A percentile compares a stretch with the other conserved stretches of the same genome.
Evolutionary conservation across 2,888 invertebrate species (phyloP).

Genomic region (Digitonthophagus gazella): DNA sequence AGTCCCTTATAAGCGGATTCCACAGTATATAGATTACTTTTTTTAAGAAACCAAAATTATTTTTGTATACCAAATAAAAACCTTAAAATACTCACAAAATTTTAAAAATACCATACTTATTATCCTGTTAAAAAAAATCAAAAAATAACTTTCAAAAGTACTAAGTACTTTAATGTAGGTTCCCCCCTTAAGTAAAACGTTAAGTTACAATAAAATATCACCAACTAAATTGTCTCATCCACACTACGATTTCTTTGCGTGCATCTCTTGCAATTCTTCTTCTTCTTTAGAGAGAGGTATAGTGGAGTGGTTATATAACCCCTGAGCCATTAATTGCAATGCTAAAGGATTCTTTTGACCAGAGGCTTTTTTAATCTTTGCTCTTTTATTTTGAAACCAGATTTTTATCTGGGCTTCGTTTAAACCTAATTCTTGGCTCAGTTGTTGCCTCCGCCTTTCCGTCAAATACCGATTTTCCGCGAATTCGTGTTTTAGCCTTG

Average conservation of each 20-base stretch:
- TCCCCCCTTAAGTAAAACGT: neutral
- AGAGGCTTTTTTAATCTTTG: constrained; percentile 91
- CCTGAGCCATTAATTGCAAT: constrained; percentile 90
- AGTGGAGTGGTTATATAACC: constrained; percentile 86
- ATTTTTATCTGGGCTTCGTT: constrained; percentile 98
- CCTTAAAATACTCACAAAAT: no score
- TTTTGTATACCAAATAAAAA: no score
- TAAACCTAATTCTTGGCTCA: constrained; percentile 87
- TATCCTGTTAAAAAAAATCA: no score
- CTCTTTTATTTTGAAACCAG: constrained; percentile 96
- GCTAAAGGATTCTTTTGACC: constrained; percentile 85
- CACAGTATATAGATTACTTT: no score
- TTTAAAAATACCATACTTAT: no score
- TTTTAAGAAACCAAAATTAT: no score
- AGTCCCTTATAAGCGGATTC: no score
- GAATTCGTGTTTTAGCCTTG: constrained; percentile 90
- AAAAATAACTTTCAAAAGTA: no score
- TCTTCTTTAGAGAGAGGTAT: constrained; percentile 76
- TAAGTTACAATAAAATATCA: neutral
- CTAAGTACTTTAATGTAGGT: no score
- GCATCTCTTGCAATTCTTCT: constrained; percentile 65
- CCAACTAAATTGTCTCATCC: neutral
- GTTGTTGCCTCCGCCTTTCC: constrained; percentile 83
- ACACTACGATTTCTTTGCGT: constrained; percentile 36
- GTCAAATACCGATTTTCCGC: constrained; percentile 90